Percentiles rank a stretch among this genome's conserved stretches.
phyloP scores from a whole-genome alignment of 2,797 vertebrate species.

The Argentina silus region DNA sequence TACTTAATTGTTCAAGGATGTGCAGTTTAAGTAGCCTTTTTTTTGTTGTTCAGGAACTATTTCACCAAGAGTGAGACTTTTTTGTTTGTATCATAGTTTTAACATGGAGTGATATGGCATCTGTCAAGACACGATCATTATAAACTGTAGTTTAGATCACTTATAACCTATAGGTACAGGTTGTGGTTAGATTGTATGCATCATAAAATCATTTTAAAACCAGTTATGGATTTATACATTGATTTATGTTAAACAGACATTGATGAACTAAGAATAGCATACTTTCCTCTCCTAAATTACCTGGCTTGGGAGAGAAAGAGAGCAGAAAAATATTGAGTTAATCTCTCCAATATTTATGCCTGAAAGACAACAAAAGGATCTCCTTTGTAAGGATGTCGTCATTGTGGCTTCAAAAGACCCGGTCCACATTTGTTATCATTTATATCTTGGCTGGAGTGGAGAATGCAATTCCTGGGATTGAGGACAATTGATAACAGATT shows the following conservation, averaged over 20 bases:
- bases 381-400: slow-evolving; percentile 81
- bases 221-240: background rate
- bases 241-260: slow-evolving; percentile 9
- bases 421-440: slow-evolving; percentile 88
- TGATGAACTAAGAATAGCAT: slow-evolving; percentile 73
- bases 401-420: slow-evolving; percentile 85
- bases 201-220: background rate
- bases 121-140: background rate
- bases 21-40: slow-evolving; percentile 32
- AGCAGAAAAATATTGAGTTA: slow-evolving; percentile 71
- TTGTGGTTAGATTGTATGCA: background rate
- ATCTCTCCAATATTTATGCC: slow-evolving; percentile 31
- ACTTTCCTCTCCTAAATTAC: slow-evolving; percentile 67
- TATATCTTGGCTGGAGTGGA: slow-evolving; percentile 86
- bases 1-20: slow-evolving; percentile 31
- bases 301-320: slow-evolving; percentile 61
- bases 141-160: background rate
- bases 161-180: background rate
- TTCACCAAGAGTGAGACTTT: too few relatives aligned
- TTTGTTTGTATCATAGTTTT: background rate
- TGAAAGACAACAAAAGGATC: slow-evolving; percentile 70
- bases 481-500: slow-evolving; percentile 93
- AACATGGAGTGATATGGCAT: background rate
- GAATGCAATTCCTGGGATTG: slow-evolving; percentile 82
- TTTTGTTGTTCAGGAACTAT: background rate